Conservation (phyloP, 2,888 invertebrate genomes). For the Folsomia candida region DNA sequence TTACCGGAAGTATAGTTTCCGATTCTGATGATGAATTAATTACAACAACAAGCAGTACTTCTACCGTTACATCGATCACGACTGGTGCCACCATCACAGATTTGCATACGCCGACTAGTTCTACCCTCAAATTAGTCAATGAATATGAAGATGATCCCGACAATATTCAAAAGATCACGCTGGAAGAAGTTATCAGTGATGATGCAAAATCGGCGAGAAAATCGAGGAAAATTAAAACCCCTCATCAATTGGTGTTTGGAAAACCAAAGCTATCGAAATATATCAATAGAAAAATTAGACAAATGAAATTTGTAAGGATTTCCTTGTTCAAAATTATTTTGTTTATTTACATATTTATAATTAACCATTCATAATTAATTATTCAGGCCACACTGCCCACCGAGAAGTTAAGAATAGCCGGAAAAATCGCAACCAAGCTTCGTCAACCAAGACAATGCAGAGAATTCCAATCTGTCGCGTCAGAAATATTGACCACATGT, state of each 20-base stretch:
- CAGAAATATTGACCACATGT: slow-evolving; percentile 24
- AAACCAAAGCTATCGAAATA: slow-evolving; percentile 13
- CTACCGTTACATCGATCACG: not conserved
- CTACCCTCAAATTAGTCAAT: not conserved
- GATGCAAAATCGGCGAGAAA: slow-evolving; percentile 21
- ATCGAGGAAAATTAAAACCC: not conserved
- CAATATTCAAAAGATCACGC: slow-evolving; percentile 19
- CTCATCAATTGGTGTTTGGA: slow-evolving; percentile 6
- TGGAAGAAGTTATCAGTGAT: slow-evolving; percentile 35
- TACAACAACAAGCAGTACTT: slow-evolving; percentile 9
- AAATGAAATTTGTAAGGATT: slow-evolving; percentile 23
- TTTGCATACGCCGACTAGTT: not conserved
- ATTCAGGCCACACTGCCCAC: slow-evolving; percentile 19
- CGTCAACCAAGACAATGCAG: slow-evolving; percentile 30
- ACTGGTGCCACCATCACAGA: slow-evolving; percentile 1
- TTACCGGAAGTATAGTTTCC: not conserved
- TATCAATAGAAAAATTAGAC: slow-evolving; percentile 23
- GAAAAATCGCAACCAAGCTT: slow-evolving; percentile 22
- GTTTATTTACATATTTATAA: not conserved
- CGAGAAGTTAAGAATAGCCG: slow-evolving; percentile 30
- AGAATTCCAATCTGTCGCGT: slow-evolving; percentile 21
- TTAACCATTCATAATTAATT: not conserved
- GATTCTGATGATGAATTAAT: not conserved
- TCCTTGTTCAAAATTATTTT: not conserved
- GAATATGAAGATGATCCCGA: slow-evolving; percentile 6